Evolutionary conservation across 2,888 invertebrate species (phyloP), one percentile per base, ranked within the genome.

Genomic region (Pomacea canaliculata): DNA sequence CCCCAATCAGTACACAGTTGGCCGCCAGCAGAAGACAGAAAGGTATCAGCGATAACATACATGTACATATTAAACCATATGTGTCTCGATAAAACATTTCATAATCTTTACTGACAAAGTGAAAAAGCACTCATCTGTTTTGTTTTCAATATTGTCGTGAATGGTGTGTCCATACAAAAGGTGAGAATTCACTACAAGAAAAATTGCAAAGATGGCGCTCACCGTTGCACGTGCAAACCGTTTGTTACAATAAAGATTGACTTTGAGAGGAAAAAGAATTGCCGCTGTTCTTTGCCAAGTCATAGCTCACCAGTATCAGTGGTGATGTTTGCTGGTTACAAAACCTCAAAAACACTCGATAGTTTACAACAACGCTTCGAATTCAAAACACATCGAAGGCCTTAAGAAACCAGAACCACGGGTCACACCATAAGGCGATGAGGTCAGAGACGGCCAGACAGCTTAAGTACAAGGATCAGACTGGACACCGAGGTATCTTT

Each of bases 381-480:
- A 13, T 73, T 3, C 1, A 27, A 1, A 2, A 70, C 2, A 72
- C 62, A 56, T 78, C 65, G 70, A 75, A 78, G 0, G 56, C 59
- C 3, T n/a, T 16, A 0, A 73, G 59, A n/a, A 70, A 76, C 65
- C 69, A 74, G 56, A 63, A 76, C 18, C 59, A 63, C n/a, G 76
- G 71, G 5, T 76, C 78, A 19, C 66, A 74, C 48, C 76, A 77
- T 46, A 81, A 71, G 46, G 76, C 70, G 46, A 73, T 66, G 51
- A 76, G 10, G 68, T 81, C 81, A 3, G 75, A 62, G 13, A 76
- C 59, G 23, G 81, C 81, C 66, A 81, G 62, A n/a, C 59, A 71
- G 7, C 62, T 23, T 16, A 80, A 70, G 68, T 71, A 78, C n/a
- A 78, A 68, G 7, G 75, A 77, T n/a, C 10, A 73, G 65, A 9